Conservation (phyloP, 2,888 invertebrate species). For the Drosophila prolongata region DNA sequence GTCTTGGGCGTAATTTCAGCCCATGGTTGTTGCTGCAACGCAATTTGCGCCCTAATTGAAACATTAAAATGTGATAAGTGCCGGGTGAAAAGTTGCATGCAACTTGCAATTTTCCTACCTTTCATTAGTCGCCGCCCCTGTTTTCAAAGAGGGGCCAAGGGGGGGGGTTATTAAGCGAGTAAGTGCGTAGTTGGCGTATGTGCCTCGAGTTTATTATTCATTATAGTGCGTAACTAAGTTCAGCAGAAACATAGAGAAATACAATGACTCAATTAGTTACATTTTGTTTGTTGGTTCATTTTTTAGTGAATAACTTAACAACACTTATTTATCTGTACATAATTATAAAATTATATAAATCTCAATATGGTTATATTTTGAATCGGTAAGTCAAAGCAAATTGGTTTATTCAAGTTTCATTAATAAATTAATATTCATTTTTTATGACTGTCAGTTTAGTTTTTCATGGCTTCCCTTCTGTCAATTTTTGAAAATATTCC, state of each 20-base stretch:
- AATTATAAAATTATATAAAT: too few relatives aligned
- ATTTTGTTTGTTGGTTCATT: too few relatives aligned
- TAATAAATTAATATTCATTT: too few relatives aligned
- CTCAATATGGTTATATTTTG: too few relatives aligned
- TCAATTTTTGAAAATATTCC: too few relatives aligned
- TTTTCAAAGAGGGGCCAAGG: not conserved
- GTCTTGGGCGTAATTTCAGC: conserved; percentile 35
- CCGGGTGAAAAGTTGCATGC: conserved; percentile 71
- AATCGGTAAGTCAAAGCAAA: too few relatives aligned
- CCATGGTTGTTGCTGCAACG: conserved; percentile 54
- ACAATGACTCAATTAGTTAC: too few relatives aligned
- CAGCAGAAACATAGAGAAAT: not conserved
- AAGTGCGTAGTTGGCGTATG: not conserved
- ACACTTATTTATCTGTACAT: too few relatives aligned
- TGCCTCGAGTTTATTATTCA: not conserved
- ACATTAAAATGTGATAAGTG: conserved; percentile 84
- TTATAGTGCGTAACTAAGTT: conserved; percentile 1
- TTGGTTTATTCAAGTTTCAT: too few relatives aligned
- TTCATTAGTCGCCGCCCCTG: conserved; percentile 31
- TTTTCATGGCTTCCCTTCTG: too few relatives aligned
- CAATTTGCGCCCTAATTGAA: conserved; percentile 81
- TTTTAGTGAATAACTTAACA: too few relatives aligned
- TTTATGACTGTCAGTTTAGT: too few relatives aligned
- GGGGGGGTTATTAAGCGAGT: not conserved
- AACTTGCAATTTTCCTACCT: conserved; percentile 44